Evolutionary conservation across 2,113 vertebrate genomes (phyloP).

Genomic region (Leptocoma aspasia): DNA sequence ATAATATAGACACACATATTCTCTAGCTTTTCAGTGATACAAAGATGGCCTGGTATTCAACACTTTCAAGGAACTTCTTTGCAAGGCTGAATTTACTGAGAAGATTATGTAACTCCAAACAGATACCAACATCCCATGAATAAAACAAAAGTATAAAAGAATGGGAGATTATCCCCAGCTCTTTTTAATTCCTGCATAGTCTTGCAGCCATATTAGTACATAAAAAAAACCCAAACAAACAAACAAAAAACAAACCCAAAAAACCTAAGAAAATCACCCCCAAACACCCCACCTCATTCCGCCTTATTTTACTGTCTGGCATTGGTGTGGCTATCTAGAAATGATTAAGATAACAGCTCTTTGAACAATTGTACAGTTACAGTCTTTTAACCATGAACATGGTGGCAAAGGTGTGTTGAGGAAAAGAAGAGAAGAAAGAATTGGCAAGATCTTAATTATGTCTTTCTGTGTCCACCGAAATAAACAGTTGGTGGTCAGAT

Average conservation of each 20-base stretch:
- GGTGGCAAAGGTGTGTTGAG: not conserved
- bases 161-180: not conserved
- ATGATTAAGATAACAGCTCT: not conserved
- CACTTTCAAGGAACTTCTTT: not conserved
- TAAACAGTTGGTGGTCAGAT: not conserved
- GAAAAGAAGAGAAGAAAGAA: not conserved
- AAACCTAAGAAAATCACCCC: not conserved
- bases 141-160: not conserved
- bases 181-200: not conserved
- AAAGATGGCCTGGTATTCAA: not conserved
- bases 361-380: not conserved
- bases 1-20: not conserved
- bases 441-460: not conserved
- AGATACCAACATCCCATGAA: not conserved
- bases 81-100: not conserved
- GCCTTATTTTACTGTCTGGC: not conserved
- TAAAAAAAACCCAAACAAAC: not conserved
- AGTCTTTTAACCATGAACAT: not conserved
- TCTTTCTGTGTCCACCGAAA: not conserved
- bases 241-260: too few relatives aligned
- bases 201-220: not conserved
- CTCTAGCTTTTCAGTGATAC: not conserved
- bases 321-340: not conserved
- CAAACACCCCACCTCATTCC: not conserved
- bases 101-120: not conserved